Evolutionary conservation across 2,888 invertebrate species (phyloP).

Genomic region (Penaeus monodon): DNA sequence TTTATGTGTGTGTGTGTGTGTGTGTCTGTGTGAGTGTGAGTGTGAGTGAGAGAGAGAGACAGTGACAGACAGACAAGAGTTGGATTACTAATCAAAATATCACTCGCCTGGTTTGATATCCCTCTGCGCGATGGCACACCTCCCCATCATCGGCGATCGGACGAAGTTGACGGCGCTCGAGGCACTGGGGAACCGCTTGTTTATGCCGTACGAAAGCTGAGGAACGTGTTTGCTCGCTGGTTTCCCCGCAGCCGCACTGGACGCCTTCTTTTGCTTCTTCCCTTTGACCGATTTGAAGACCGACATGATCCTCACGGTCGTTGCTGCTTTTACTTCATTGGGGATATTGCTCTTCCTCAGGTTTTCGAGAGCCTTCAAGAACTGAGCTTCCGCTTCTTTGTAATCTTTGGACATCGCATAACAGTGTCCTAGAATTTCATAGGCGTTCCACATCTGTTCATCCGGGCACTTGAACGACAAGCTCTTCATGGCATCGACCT

Average conservation of each 20-base stretch:
- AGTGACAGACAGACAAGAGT: too few relatives aligned
- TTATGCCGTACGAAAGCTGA: constrained; percentile 39
- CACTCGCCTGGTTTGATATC: constrained; percentile 66
- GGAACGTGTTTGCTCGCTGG: neutral
- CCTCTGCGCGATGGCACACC: constrained; percentile 67
- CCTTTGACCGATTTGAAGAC: constrained; percentile 57
- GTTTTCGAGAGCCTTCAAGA: constrained; percentile 53
- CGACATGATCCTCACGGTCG: constrained; percentile 49
- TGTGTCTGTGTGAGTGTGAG: too few relatives aligned
- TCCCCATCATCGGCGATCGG: constrained; percentile 65
- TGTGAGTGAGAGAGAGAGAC: too few relatives aligned
- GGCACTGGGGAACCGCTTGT: constrained; percentile 45
- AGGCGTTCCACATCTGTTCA: constrained; percentile 57
- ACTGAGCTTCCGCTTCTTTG: constrained; percentile 50
- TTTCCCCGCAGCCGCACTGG: neutral
- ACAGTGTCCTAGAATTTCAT: constrained; percentile 60
- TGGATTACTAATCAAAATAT: too few relatives aligned
- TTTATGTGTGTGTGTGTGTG: too few relatives aligned
- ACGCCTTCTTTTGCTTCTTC: constrained; percentile 35
- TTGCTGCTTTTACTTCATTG: constrained; percentile 58
- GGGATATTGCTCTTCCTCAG: constrained; percentile 47
- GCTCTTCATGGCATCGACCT: constrained; percentile 51
- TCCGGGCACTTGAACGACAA: constrained; percentile 42
- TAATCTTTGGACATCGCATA: constrained; percentile 39
- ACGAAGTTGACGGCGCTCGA: constrained; percentile 47